Percentiles rank a stretch among this genome's conserved stretches.
These are phyloP conservation scores for Galerucella nymphaeae DNA, from an alignment of 2,888 invertebrate genomes.

Conservation along the genomic window DNA sequence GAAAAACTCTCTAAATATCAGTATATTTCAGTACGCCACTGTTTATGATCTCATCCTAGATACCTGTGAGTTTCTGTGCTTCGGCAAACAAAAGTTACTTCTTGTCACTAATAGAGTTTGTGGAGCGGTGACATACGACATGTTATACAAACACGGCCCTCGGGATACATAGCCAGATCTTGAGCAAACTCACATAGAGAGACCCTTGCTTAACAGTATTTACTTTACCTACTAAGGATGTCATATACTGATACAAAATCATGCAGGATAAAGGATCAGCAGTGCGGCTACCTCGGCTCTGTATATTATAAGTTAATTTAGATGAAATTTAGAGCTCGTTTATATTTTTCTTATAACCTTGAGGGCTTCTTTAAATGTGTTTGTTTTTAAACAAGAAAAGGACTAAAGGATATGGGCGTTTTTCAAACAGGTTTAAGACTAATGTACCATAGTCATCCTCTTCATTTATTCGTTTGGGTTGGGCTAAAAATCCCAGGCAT, in stretches of 20 bases:
- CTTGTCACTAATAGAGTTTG: slow-evolving; percentile 65
- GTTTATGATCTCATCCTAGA: slow-evolving; percentile 27
- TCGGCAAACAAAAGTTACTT: slow-evolving; percentile 59
- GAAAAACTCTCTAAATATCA: too few relatives aligned
- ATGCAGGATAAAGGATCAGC: slow-evolving; percentile 34
- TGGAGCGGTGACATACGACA: slow-evolving; percentile 63
- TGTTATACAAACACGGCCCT: slow-evolving; percentile 58
- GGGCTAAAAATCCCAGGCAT: too few relatives aligned
- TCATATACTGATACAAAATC: slow-evolving; percentile 46
- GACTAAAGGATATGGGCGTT: not conserved
- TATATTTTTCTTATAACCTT: slow-evolving; percentile 1
- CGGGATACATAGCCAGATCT: slow-evolving; percentile 44
- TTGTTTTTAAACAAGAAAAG: not conserved
- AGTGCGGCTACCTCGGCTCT: slow-evolving; percentile 28
- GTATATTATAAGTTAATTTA: slow-evolving; percentile 31
- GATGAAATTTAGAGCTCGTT: slow-evolving; percentile 34
- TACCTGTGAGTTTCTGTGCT: slow-evolving; percentile 40
- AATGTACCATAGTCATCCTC: too few relatives aligned
- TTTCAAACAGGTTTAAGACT: too few relatives aligned
- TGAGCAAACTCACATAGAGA: slow-evolving; percentile 38
- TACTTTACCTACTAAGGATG: slow-evolving; percentile 43
- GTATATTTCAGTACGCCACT: slow-evolving; percentile 7
- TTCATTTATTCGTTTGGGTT: too few relatives aligned
- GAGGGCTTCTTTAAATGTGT: slow-evolving; percentile 5
- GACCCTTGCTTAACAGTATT: slow-evolving; percentile 46